These are phyloP conservation scores for Procavia capensis DNA, from an alignment of 2,113 vertebrate species.

Conservation along the genomic window DNA sequence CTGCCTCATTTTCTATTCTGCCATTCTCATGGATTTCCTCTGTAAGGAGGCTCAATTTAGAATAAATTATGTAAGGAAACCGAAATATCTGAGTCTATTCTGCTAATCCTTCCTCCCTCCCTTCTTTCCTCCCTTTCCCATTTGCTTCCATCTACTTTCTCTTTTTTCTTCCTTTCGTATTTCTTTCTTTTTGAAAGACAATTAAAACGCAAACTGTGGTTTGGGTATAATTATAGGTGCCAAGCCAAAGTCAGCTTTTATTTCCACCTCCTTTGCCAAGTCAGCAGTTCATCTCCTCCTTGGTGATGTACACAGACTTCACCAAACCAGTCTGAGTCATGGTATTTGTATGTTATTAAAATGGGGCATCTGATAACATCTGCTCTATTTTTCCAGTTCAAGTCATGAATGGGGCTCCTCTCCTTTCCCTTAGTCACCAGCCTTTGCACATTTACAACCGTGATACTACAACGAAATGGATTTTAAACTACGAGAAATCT, in stretches of 20 bases:
- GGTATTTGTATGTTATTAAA: slow-evolving; percentile 67
- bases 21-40: not conserved
- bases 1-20: not conserved
- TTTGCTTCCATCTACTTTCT: no score
- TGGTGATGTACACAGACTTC: slow-evolving; percentile 5
- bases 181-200: slow-evolving; percentile 12
- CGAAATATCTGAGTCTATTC: not conserved
- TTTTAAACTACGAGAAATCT: slow-evolving; percentile 7
- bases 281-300: slow-evolving; percentile 52
- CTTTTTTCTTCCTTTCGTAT: no score
- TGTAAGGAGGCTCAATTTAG: not conserved
- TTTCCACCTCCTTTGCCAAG: slow-evolving; percentile 1
- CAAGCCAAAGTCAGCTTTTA: slow-evolving; percentile 66
- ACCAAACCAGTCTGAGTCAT: slow-evolving; percentile 65
- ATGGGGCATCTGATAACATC: slow-evolving; percentile 59
- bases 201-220: slow-evolving; percentile 47
- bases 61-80: slow-evolving; percentile 11
- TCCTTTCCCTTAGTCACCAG: slow-evolving; percentile 31
- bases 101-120: not conserved
- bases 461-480: slow-evolving; percentile 17
- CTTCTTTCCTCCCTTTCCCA: not conserved
- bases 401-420: slow-evolving; percentile 13
- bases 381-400: slow-evolving; percentile 67
- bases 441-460: not conserved
- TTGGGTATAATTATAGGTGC: slow-evolving; percentile 61